Evolutionary conservation across 2,888 invertebrate genomes (phyloP).

Genomic region (Acronicta aceris): DNA sequence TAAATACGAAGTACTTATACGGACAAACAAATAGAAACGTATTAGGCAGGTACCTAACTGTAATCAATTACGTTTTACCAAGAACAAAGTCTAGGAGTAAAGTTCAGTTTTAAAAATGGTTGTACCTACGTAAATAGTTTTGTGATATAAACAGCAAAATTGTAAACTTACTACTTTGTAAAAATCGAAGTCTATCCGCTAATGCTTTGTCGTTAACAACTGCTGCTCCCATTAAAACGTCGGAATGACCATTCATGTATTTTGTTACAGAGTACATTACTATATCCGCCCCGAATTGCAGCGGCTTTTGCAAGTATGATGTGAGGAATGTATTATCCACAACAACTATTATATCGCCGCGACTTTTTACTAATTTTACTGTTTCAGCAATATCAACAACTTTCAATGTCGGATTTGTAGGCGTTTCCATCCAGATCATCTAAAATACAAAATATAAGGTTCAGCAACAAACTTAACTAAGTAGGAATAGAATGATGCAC

Average conservation of each 20-base stretch:
- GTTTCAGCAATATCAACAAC: slow-evolving; percentile 95
- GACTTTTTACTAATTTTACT: slow-evolving; percentile 84
- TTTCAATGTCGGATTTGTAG: slow-evolving; percentile 98
- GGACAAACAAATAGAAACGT: too few relatives aligned
- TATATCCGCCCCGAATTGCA: slow-evolving; percentile 97
- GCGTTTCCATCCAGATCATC: slow-evolving; percentile 98
- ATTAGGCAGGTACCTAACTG: too few relatives aligned
- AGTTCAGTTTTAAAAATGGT: background rate
- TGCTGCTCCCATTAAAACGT: slow-evolving; percentile 98
- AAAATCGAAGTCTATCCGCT: slow-evolving; percentile 92
- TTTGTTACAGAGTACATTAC: slow-evolving; percentile 98
- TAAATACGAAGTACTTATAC: too few relatives aligned
- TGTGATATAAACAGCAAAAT: background rate
- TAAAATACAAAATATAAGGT: slow-evolving; percentile 70
- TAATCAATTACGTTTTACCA: too few relatives aligned
- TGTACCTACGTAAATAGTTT: too few relatives aligned
- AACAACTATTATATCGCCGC: slow-evolving; percentile 44
- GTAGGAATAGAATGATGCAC: too few relatives aligned
- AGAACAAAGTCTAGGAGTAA: background rate
- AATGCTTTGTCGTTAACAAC: slow-evolving; percentile 93
- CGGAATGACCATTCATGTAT: slow-evolving; percentile 99
- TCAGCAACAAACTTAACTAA: too few relatives aligned
- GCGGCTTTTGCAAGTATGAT: slow-evolving; percentile 96
- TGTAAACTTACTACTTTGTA: slow-evolving; percentile 93
- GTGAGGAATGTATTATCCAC: slow-evolving; percentile 90